Percentiles rank a stretch among this genome's conserved stretches.
These are phyloP conservation scores for Chrysaora quinquecirrha DNA, from an alignment of 30 jellyfish, hydroid and myxozoan species.

Conservation along the genomic window DNA sequence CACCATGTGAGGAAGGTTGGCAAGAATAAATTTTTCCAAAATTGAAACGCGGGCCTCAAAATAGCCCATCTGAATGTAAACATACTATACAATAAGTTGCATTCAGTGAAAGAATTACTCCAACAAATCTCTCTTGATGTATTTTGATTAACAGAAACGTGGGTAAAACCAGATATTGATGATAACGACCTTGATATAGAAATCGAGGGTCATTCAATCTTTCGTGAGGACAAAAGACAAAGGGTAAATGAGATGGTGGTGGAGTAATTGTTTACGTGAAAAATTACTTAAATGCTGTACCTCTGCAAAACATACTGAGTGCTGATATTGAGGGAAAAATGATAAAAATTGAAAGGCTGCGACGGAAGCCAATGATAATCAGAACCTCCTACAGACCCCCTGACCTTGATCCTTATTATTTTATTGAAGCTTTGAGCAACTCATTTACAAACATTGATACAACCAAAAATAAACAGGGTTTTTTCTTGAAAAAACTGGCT, in stretches of 20 bases:
- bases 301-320: neutral
- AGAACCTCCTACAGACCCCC: neutral
- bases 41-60: constrained; percentile 58
- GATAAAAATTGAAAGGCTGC: neutral
- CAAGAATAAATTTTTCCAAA: constrained; percentile 54
- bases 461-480: too few relatives aligned
- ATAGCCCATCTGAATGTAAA: constrained; percentile 50
- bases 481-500: too few relatives aligned
- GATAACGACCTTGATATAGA: constrained; percentile 15
- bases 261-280: constrained; percentile 14
- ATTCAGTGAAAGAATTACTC: constrained; percentile 43
- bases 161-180: constrained; percentile 29
- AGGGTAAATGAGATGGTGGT: constrained; percentile 15
- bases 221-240: constrained; percentile 21
- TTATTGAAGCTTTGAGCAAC: constrained; percentile 3
- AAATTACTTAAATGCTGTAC: constrained; percentile 3
- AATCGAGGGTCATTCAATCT: constrained; percentile 9
- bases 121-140: constrained; percentile 47
- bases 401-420: neutral
- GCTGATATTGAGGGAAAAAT: neutral
- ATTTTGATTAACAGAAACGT: constrained; percentile 38
- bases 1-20: constrained; percentile 29
- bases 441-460: constrained; percentile 17
- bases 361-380: neutral
- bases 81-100: constrained; percentile 35